These are phyloP conservation scores for Schizopygopsis malacanthus DNA, from an alignment of 2,797 vertebrate species.

Conservation along the genomic window DNA sequence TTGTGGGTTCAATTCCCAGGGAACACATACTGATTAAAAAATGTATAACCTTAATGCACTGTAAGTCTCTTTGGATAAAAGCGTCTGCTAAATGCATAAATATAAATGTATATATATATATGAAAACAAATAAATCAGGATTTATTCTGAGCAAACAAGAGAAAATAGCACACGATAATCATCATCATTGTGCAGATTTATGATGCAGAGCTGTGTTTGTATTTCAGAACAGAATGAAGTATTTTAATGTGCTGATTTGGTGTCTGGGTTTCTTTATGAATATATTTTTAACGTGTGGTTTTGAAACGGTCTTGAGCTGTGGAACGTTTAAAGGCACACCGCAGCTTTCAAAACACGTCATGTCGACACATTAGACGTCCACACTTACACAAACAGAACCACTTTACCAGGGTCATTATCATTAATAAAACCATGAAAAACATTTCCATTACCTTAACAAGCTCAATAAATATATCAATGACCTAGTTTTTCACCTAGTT, in stretches of 20 bases:
- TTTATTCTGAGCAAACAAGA: background rate
- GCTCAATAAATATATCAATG: background rate
- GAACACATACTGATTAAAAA: too few relatives aligned
- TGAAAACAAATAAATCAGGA: background rate
- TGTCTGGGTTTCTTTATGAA: conserved; percentile 29
- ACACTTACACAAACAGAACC: conserved; percentile 14
- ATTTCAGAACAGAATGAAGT: background rate
- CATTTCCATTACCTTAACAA: background rate
- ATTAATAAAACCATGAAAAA: background rate
- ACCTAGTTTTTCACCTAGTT: background rate
- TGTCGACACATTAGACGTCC: conserved; percentile 13
- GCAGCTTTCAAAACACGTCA: conserved; percentile 26
- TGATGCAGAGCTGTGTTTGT: background rate
- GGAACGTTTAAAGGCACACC: conserved; percentile 25
- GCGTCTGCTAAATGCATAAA: too few relatives aligned
- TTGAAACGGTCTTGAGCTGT: conserved; percentile 33
- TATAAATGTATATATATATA: too few relatives aligned
- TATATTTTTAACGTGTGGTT: conserved; percentile 41
- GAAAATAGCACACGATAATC: background rate
- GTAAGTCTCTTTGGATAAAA: too few relatives aligned
- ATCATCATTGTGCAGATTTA: background rate
- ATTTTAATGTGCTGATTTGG: conserved; percentile 23
- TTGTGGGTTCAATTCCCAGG: too few relatives aligned
- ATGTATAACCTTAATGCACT: too few relatives aligned
- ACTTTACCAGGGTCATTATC: too few relatives aligned